Percentiles rank a stretch among this genome's conserved stretches.
Evolutionary conservation across 2,888 invertebrate species (phyloP).

Genomic region (Altica lythri): DNA sequence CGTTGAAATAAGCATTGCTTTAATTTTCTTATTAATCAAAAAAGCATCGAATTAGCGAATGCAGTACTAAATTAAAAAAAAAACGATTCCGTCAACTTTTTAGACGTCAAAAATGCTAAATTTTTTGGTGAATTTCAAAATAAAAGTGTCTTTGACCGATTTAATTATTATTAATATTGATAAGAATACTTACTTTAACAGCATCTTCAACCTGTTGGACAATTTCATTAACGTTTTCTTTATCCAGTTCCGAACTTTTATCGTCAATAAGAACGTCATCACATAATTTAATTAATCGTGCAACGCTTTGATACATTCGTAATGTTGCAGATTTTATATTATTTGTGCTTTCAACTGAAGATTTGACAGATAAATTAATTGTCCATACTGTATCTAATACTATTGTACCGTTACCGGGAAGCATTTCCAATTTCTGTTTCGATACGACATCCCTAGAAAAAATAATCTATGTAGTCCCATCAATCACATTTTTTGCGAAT

Average conservation of each 20-base stretch:
- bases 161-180: background rate
- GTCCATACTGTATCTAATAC: conserved; percentile 90
- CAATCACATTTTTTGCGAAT: too few relatives aligned
- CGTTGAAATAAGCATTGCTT: too few relatives aligned
- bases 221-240: conserved; percentile 68
- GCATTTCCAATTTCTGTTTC: conserved; percentile 89
- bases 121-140: background rate
- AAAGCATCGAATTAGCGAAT: too few relatives aligned
- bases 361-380: conserved; percentile 67
- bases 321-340: conserved; percentile 79
- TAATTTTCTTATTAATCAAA: too few relatives aligned
- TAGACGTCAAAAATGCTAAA: background rate
- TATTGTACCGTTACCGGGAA: conserved; percentile 92
- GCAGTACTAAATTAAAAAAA: too few relatives aligned
- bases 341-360: conserved; percentile 62
- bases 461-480: conserved; percentile 52
- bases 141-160: too few relatives aligned
- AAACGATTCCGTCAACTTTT: conserved; percentile 1
- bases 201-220: conserved; percentile 74
- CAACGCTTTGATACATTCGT: conserved; percentile 84
- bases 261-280: conserved; percentile 84
- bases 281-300: conserved; percentile 84
- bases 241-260: conserved; percentile 68
- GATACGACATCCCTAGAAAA: conserved; percentile 80
- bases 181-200: conserved; percentile 64